phyloP scores from a whole-genome alignment of 1,140 invertebrate species.

The Choristoneura fumiferana region DNA sequence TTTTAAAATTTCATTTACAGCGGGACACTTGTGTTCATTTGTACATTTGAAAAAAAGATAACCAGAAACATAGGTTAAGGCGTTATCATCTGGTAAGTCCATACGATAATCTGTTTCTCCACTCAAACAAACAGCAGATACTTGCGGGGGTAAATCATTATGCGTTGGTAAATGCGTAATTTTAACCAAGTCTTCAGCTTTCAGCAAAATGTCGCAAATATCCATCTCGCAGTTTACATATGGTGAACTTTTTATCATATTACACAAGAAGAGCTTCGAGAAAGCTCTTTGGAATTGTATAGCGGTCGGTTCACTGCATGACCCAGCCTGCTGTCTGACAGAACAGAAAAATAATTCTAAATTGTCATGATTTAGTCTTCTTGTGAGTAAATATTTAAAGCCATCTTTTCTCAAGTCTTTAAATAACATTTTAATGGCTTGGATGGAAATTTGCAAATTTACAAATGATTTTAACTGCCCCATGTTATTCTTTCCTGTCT shows the following conservation, averaged over 20 bases:
- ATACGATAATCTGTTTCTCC: slow-evolving; percentile 5
- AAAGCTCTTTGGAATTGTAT: slow-evolving; percentile 10
- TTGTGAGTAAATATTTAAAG: slow-evolving; percentile 4
- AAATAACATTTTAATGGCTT: not conserved
- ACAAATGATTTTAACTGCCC: not conserved
- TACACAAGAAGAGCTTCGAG: slow-evolving; percentile 3
- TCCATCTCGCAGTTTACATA: slow-evolving; percentile 3
- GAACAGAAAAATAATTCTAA: not conserved
- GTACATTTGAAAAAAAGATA: not conserved
- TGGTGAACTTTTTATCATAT: slow-evolving; percentile 5
- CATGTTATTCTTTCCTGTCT: not conserved
- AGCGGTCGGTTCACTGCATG: not conserved
- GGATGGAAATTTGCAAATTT: slow-evolving; percentile 15
- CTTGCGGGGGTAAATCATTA: not conserved
- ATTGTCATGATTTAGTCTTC: slow-evolving; percentile 1
- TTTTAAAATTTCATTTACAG: not conserved
- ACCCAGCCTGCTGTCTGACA: slow-evolving; percentile 8
- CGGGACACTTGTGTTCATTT: slow-evolving; percentile 1
- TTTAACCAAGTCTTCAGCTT: slow-evolving; percentile 15
- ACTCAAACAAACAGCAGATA: not conserved
- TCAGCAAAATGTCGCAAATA: not conserved
- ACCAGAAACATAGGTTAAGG: not conserved
- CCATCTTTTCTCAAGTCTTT: not conserved
- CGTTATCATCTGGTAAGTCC: not conserved
- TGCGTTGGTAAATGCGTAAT: not conserved